These are phyloP conservation scores for Mylabris phalerata DNA, from an alignment of 1,140 invertebrate species.

Conservation along the genomic window DNA sequence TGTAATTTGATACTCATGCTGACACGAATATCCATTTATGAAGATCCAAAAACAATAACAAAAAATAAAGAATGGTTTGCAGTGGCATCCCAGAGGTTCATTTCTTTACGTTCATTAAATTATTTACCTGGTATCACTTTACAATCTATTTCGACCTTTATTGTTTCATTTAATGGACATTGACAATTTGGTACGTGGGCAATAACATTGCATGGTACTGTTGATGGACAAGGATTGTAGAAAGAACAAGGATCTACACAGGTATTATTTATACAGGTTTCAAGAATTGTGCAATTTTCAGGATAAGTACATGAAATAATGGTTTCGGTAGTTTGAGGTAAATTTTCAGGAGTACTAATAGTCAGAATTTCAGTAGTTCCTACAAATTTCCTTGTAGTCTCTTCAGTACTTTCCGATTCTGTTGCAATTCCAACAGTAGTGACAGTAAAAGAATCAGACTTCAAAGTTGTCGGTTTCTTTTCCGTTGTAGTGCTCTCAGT, in stretches of 20 bases:
- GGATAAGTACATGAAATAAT: constrained; percentile 28
- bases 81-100: constrained; percentile 6
- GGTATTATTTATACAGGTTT: constrained; percentile 47
- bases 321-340: constrained; percentile 1
- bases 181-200: constrained; percentile 49
- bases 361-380: background rate
- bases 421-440: too few relatives aligned
- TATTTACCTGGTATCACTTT: constrained; percentile 53
- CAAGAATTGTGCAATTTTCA: constrained; percentile 46
- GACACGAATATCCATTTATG: background rate
- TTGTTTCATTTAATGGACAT: constrained; percentile 39
- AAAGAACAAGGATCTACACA: constrained; percentile 53
- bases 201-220: constrained; percentile 43
- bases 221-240: constrained; percentile 38
- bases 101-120: constrained; percentile 2
- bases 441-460: too few relatives aligned
- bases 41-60: background rate
- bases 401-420: background rate
- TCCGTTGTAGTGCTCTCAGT: too few relatives aligned
- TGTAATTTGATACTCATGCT: constrained; percentile 13
- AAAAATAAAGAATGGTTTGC: background rate
- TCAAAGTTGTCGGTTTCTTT: too few relatives aligned
- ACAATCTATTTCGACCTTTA: constrained; percentile 43
- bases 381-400: background rate
- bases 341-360: background rate